phyloP scores from a whole-genome alignment of 2,113 vertebrate genomes.

The Choloepus hoffmanni region DNA sequence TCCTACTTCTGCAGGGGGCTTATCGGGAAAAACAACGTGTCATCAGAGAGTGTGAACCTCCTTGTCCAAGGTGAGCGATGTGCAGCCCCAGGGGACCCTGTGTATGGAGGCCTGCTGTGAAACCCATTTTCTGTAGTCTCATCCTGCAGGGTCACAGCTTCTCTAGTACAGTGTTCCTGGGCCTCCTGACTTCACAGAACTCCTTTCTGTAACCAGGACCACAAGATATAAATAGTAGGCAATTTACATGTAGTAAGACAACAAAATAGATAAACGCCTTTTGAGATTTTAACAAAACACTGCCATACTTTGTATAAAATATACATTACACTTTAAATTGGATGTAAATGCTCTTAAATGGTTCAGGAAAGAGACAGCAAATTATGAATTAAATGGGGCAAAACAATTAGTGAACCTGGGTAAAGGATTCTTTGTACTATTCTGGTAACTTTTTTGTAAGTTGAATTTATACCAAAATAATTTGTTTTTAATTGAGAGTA shows the following conservation, averaged over 20 bases:
- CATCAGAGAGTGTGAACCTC: conserved; percentile 41
- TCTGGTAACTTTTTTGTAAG: neutral
- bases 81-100: neutral
- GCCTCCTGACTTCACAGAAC: neutral
- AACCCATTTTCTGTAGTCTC: neutral
- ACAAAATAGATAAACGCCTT: neutral
- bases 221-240: neutral
- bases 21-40: neutral
- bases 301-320: neutral
- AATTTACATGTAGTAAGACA: neutral
- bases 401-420: neutral
- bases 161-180: neutral
- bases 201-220: neutral
- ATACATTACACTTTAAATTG: neutral
- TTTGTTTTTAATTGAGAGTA: neutral
- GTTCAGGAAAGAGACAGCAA: neutral
- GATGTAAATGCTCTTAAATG: neutral
- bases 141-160: neutral
- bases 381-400: neutral
- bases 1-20: conserved; percentile 76
- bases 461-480: conserved; percentile 47
- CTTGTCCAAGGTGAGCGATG: conserved; percentile 55
- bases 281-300: neutral
- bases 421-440: neutral
- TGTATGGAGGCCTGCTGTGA: neutral